Percentiles rank a stretch among this genome's conserved stretches.
Conservation (phyloP, 1,140 invertebrate species). For the Zeugodacus cucurbitae region DNA sequence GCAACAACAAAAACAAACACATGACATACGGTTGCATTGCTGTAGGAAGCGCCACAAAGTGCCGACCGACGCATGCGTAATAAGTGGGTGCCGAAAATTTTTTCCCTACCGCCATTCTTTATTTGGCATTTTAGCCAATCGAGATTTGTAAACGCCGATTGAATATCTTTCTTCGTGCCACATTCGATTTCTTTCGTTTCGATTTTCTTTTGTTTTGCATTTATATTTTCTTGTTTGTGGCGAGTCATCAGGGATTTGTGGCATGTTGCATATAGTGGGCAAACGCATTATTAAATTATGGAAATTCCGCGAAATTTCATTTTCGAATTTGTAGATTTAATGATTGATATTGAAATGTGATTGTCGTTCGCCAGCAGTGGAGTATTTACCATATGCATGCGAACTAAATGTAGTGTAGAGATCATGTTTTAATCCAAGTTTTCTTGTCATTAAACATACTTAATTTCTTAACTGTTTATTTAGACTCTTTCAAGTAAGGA, state of each 20-base stretch:
- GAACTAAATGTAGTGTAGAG: background rate
- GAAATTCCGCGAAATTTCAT: slow-evolving; percentile 15
- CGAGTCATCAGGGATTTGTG: background rate
- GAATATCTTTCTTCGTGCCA: background rate
- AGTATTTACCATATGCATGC: background rate
- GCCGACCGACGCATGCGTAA: slow-evolving; percentile 1
- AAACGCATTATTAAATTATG: slow-evolving; percentile 33
- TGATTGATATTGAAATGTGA: background rate
- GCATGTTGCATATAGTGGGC: background rate
- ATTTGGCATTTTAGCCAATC: background rate
- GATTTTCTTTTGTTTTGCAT: background rate
- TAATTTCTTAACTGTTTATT: background rate
- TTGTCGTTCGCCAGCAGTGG: background rate
- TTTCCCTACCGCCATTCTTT: background rate
- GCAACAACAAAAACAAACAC: background rate
- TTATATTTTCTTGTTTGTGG: background rate
- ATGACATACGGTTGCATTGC: background rate
- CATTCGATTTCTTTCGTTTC: background rate
- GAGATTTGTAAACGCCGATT: slow-evolving; percentile 33
- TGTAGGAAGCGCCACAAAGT: background rate
- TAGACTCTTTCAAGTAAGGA: background rate
- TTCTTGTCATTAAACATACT: background rate
- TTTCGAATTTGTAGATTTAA: background rate
- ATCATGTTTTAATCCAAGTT: background rate
- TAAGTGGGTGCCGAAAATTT: slow-evolving; percentile 20